These are phyloP conservation scores for Achroia grisella DNA, from an alignment of 1,140 invertebrate genomes.

Conservation along the genomic window DNA sequence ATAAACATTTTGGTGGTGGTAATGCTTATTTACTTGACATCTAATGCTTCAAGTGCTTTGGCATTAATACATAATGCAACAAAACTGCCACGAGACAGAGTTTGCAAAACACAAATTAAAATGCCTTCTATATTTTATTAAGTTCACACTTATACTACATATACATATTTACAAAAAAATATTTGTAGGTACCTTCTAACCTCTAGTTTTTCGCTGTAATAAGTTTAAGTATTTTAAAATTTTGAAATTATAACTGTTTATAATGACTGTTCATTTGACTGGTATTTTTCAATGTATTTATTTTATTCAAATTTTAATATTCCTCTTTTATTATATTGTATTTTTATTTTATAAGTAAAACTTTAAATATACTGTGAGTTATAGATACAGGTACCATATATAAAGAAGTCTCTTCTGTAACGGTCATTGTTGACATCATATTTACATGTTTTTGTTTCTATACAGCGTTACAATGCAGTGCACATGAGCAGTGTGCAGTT, in stretches of 20 bases:
- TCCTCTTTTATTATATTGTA: no score
- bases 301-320: no score
- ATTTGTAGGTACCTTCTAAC: no score
- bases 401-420: slow-evolving; percentile 27
- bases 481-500: slow-evolving; percentile 86
- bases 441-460: slow-evolving; percentile 14
- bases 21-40: slow-evolving; percentile 30
- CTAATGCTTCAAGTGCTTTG: slow-evolving; percentile 53
- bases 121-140: slow-evolving; percentile 27
- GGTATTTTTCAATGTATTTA: slow-evolving; percentile 7
- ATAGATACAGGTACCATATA: slow-evolving; percentile 19
- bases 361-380: no score
- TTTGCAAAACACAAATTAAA: slow-evolving; percentile 42
- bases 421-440: no score
- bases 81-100: slow-evolving; percentile 70
- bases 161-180: no score
- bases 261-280: slow-evolving; percentile 3
- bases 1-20: slow-evolving; percentile 43
- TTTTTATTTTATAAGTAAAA: no score
- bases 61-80: slow-evolving; percentile 39
- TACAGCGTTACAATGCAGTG: slow-evolving; percentile 90
- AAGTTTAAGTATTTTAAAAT: no score
- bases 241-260: not conserved
- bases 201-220: no score
- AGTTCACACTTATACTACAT: no score